Base-by-base conservation (phyloP, 2,113 vertebrate species). In the Xiphophorus maculatus region DNA sequence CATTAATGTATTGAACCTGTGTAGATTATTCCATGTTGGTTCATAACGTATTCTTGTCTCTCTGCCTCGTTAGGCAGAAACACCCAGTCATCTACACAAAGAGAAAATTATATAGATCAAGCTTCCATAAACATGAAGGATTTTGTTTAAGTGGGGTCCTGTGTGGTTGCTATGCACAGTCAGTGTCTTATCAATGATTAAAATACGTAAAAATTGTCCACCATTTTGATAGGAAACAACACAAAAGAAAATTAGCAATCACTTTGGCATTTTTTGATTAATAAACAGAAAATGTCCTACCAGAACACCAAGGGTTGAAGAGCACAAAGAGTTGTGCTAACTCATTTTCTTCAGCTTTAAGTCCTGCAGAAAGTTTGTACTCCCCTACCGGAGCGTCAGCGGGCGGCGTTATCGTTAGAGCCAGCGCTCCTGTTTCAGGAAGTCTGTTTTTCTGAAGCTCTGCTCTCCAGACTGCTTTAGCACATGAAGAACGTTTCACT, bases 251-350 rank as follows among this genome's bases (percentile, higher is more conserved):
- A 17, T 44, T 4, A 44, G 42, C 42, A 15, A 44, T 44, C 15
- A 44, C 1, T 17, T 35, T 35, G 33, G 8, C 1, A 9, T 30
- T 32, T 28, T 6, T 30, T 30, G 14, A 4, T 63, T 13, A 6
- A 5, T 30, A 28, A 29, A 17, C 15, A 19, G 14, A 35, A 25
- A 22, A 35, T 1, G 17, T 35, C 15, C 8, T 92, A 97, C 97
- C 95, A 81, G 25, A 10, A 76, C 90, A 94, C 97, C 97, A 97
- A 81, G 97, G 96, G 71, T 97, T 98, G 77, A 96, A 98, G 37
- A 97, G 96, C 54, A 98, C 73, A 1, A 81, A 89, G 69, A 95
- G 92, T 1, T 3, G 60, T 58, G 19, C 92, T 94, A 85, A n/a
- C 0, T 61, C 17, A 0, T 0, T 1, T 15, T 90, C 37, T 60